Conservation (phyloP, 2,113 vertebrate genomes). For the Nesogale talazaci region DNA sequence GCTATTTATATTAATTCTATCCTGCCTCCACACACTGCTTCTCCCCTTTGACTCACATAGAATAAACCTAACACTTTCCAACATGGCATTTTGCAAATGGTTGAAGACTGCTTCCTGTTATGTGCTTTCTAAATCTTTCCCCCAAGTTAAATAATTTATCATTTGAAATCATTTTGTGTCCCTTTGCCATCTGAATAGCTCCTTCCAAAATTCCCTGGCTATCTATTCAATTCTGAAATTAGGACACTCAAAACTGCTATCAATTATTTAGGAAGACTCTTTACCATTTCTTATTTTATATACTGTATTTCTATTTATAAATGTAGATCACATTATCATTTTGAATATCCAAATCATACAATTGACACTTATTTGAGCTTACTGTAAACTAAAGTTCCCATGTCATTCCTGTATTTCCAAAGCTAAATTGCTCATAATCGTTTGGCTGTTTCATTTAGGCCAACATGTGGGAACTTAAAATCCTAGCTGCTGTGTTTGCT, state of each 20-base stretch:
- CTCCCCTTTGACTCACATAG: neutral
- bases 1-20: neutral
- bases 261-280: conserved; percentile 34
- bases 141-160: conserved; percentile 54
- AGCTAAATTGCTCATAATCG: neutral
- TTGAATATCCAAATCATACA: neutral
- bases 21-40: neutral
- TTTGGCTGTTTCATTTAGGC: neutral
- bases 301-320: neutral
- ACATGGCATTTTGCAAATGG: conserved; percentile 43
- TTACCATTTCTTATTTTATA: conserved; percentile 1
- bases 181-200: neutral
- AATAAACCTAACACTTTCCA: neutral
- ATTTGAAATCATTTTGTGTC: conserved; percentile 37
- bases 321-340: neutral
- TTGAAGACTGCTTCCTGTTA: conserved; percentile 19
- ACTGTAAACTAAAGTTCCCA: neutral
- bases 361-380: neutral
- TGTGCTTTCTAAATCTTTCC: conserved; percentile 26
- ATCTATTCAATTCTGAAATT: conserved; percentile 55
- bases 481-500: neutral
- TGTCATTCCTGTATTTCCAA: conserved; percentile 19
- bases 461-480: neutral
- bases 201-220: conserved; percentile 39
- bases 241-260: conserved; percentile 41